phyloP scores from a whole-genome alignment of 2,113 vertebrate species.

The Aepyceros melampus region DNA sequence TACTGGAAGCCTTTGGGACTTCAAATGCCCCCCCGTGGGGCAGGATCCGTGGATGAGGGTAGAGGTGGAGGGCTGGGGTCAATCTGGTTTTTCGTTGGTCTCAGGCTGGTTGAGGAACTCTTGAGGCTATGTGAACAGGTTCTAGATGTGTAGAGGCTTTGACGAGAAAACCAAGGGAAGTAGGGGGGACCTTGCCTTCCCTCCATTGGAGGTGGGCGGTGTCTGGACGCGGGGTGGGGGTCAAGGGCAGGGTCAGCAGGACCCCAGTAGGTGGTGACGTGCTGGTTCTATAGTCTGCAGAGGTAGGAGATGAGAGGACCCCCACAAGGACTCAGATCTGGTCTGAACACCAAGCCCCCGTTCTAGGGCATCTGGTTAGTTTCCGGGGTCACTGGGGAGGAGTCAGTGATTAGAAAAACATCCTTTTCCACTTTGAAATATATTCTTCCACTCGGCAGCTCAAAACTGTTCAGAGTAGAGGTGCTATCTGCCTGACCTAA shows the following conservation, averaged over 20 bases:
- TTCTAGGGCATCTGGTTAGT: neutral
- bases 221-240: neutral
- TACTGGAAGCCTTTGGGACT: neutral
- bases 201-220: neutral
- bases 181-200: neutral
- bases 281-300: neutral
- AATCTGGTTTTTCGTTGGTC: neutral
- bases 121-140: neutral
- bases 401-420: neutral
- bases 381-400: neutral
- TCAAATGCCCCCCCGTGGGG: fast-evolving
- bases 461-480: neutral
- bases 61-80: neutral
- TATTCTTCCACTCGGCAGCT: neutral
- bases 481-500: neutral
- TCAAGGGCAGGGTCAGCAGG: neutral
- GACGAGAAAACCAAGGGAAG: neutral
- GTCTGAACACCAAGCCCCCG: neutral
- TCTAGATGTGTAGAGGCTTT: neutral
- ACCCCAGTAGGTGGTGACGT: neutral
- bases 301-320: neutral
- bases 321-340: neutral
- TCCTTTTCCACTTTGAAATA: neutral
- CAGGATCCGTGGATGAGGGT: neutral
- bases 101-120: neutral